Evolutionary conservation across 1,140 invertebrate genomes (phyloP), one percentile per base, ranked within the genome.

Genomic region (Meloidogyne chitwoodi): DNA sequence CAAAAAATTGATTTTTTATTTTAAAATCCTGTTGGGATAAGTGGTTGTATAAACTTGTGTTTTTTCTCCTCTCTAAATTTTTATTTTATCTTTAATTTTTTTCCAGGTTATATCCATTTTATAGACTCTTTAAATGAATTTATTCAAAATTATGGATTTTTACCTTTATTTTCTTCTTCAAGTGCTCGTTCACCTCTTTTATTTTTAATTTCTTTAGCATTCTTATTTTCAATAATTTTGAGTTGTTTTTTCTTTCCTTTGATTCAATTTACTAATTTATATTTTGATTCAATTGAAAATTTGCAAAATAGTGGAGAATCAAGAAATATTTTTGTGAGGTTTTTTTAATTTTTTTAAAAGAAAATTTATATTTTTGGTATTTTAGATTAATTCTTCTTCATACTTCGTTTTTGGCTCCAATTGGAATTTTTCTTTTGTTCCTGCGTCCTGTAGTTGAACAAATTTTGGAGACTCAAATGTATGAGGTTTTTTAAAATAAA

Each of bases 281-380:
- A 78, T 61, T 27, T 80, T 16, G 31, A 74, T 26, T 34, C 34
- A 19, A n/a, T 66, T 14, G 71, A 79, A 22, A 26, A 62, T 29
- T 1, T 19, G 19, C 2, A 85, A 19, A 6, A 19, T 19, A 48
- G 16, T 3, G n/a, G 12, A 56, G 12, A n/a, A 56, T 22, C 2
- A n/a, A n/a, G 8, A 6, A 16, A 22, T n/a, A 16, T 56, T 56
- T 56, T n/a, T 56, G n/a, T 77, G 81, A 86, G 16, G 84, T 87
- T 62, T 84, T 85, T 83, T 86, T 84, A 69, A 81, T 84, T 19
- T 74, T 85, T 34, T 81, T 88, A 19, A 87, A 88, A n/a, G 70
- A 83, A 34, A 38, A 31, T 80, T 29, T 81, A 16, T n/a, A 22
- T 48, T 26, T 12, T 27, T 31, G 8, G 64, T 62, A 16, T 16